Conservation (phyloP, 2,113 vertebrate genomes). For the Amblyornis subalaris region DNA sequence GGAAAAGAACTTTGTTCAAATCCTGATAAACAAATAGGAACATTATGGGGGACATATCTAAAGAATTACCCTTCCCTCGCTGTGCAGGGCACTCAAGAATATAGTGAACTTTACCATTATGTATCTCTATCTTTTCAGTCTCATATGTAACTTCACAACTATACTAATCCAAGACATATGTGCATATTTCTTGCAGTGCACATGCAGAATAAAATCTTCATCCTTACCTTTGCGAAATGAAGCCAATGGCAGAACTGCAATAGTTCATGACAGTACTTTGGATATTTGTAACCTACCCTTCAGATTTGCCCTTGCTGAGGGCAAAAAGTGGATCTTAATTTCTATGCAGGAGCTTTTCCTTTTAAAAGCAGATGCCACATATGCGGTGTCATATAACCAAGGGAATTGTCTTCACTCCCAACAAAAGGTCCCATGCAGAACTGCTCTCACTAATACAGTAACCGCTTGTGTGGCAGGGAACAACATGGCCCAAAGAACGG, state of each 20-base stretch:
- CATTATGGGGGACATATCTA: background rate
- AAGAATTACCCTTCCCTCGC: background rate
- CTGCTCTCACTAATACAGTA: background rate
- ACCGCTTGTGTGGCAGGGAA: background rate
- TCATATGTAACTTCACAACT: background rate
- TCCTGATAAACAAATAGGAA: background rate
- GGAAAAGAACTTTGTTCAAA: background rate
- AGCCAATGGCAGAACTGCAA: background rate
- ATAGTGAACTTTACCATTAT: background rate
- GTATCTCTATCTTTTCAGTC: background rate
- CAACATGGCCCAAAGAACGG: background rate
- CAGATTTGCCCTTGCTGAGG: background rate
- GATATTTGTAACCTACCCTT: background rate
- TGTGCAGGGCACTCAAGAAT: background rate
- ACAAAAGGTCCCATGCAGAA: background rate
- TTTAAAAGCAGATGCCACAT: background rate
- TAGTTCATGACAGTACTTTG: background rate
- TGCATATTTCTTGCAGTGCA: accelerated
- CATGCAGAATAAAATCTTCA: background rate
- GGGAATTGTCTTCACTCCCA: background rate
- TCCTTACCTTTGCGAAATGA: background rate
- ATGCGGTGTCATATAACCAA: background rate
- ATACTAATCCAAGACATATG: background rate
- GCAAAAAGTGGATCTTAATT: background rate
- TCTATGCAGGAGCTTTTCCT: background rate